Percentiles rank a stretch among this genome's conserved stretches.
phyloP scores from a whole-genome alignment of 2,113 vertebrate species.

The Urocolius indicus region DNA sequence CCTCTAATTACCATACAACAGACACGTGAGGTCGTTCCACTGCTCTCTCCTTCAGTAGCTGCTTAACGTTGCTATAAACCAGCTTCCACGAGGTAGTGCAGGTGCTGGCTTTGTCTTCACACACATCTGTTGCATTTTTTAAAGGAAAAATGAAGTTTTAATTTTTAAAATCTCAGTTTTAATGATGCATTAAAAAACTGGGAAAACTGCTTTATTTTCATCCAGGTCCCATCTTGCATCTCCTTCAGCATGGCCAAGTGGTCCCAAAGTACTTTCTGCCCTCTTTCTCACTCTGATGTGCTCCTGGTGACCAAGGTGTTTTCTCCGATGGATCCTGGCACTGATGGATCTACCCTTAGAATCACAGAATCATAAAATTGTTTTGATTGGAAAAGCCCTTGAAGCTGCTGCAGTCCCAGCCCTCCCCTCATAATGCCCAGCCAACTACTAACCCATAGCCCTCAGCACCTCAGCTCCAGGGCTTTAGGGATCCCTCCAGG shows the following conservation, averaged over 20 bases:
- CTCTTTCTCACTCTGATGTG: background rate
- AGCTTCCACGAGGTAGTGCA: background rate
- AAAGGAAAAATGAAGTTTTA: constrained; percentile 39
- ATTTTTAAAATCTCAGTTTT: constrained; percentile 54
- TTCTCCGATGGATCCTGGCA: background rate
- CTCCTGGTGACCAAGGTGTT: background rate
- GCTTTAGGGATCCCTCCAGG: too few relatives aligned
- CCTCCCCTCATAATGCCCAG: too few relatives aligned
- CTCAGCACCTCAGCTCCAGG: too few relatives aligned
- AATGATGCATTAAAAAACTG: constrained; percentile 25
- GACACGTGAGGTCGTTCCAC: background rate
- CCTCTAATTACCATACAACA: constrained; percentile 43
- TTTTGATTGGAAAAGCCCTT: too few relatives aligned
- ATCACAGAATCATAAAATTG: too few relatives aligned
- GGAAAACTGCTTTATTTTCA: background rate
- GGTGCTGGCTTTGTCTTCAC: constrained; percentile 3
- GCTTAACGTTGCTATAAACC: background rate
- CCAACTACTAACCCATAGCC: too few relatives aligned
- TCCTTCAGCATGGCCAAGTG: background rate
- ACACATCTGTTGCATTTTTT: constrained; percentile 59
- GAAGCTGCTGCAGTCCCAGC: too few relatives aligned
- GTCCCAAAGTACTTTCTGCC: background rate
- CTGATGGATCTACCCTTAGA: too few relatives aligned
- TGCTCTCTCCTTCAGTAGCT: background rate
- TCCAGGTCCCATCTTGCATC: background rate